Percentiles rank a stretch among this genome's conserved stretches.
Conservation (phyloP, 23 tunicate species). For the Aplidium turbinatum region DNA sequence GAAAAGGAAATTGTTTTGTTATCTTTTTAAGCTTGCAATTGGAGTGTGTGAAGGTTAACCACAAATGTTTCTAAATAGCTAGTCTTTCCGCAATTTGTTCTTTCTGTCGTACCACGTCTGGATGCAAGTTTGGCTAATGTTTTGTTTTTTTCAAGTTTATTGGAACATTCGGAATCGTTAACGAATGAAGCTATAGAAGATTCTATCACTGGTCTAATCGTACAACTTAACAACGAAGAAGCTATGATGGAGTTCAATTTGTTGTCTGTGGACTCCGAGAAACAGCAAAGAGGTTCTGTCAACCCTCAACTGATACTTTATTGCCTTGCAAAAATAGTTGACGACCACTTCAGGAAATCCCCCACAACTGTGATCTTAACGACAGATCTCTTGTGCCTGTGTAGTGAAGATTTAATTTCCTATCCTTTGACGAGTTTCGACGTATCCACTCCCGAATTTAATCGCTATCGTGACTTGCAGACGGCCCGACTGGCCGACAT, state of each 20-base stretch:
- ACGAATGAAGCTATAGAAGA: neutral
- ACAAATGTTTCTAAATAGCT: too few relatives aligned
- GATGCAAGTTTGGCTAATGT: too few relatives aligned
- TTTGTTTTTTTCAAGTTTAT: neutral
- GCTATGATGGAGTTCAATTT: slow-evolving; percentile 39
- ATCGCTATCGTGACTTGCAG: neutral
- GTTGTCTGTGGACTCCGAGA: neutral
- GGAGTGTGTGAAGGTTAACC: too few relatives aligned
- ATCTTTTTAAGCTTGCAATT: too few relatives aligned
- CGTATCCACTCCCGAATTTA: neutral
- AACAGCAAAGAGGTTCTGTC: neutral
- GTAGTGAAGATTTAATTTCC: slow-evolving; percentile 21
- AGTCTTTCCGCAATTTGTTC: too few relatives aligned
- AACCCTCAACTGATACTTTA: neutral
- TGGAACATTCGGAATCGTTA: neutral
- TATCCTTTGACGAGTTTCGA: slow-evolving; percentile 28
- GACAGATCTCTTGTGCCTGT: slow-evolving; percentile 16
- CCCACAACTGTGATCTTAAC: slow-evolving; percentile 13
- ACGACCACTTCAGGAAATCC: neutral
- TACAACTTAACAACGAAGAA: slow-evolving; percentile 8
- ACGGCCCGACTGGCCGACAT: neutral
- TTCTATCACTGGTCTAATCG: neutral
- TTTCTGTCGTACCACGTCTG: too few relatives aligned
- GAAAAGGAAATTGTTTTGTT: too few relatives aligned
- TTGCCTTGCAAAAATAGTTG: neutral